Conservation (phyloP, 1,140 invertebrate species). For the Zaprionus capensis region DNA sequence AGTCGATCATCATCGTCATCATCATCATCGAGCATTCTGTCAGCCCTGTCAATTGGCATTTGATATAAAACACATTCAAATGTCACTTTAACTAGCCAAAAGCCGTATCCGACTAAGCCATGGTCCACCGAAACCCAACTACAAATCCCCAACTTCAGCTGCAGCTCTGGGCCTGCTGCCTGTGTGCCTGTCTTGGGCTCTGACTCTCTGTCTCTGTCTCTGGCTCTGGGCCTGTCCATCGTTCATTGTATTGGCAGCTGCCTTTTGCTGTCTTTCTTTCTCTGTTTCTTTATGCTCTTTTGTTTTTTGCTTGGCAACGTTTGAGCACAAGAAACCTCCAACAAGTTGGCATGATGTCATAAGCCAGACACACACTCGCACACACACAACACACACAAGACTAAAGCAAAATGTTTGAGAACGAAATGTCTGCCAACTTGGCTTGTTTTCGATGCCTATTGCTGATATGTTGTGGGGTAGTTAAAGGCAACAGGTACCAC, state of each 20-base stretch:
- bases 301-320: constrained; percentile 11
- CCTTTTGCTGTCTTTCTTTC: constrained; percentile 21
- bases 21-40: constrained; percentile 50
- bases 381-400: constrained; percentile 6
- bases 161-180: not conserved
- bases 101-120: constrained; percentile 16
- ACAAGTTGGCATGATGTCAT: constrained; percentile 57
- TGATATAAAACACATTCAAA: constrained; percentile 81
- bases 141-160: not conserved
- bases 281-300: constrained; percentile 16
- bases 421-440: constrained; percentile 34
- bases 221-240: constrained; percentile 21
- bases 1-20: constrained; percentile 21
- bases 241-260: constrained; percentile 52
- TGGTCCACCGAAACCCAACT: not conserved
- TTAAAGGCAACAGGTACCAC: not conserved
- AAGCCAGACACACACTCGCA: constrained; percentile 33
- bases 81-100: constrained; percentile 54
- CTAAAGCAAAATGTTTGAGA: constrained; percentile 35
- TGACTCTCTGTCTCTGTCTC: constrained; percentile 4
- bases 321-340: constrained; percentile 33
- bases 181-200: not conserved
- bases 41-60: constrained; percentile 74
- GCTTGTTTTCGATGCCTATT: constrained; percentile 13
- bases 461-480: constrained; percentile 13